These are phyloP conservation scores for Parelbella ahira DNA, from an alignment of 2,888 invertebrate species.

Conservation along the genomic window DNA sequence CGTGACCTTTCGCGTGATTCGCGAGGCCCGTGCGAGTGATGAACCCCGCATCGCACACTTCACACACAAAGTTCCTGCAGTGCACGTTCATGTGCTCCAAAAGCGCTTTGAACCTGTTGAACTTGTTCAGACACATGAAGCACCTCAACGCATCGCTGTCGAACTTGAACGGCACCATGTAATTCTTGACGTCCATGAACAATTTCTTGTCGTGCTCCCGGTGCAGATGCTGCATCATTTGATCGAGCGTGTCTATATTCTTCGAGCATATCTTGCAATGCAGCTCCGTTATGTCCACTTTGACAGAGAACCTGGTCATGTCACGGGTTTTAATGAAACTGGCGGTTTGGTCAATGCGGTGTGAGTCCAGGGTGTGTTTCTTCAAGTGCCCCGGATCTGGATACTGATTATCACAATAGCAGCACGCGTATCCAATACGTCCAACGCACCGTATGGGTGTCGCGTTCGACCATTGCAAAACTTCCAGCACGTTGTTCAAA, in stretches of 20 bases:
- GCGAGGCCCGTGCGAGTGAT: conserved; percentile 33
- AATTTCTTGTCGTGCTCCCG: conserved; percentile 38
- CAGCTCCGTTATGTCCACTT: conserved; percentile 49
- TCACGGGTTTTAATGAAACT: conserved; percentile 35
- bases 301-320: conserved; percentile 41
- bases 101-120: conserved; percentile 45
- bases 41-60: conserved; percentile 42
- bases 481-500: too few relatives aligned
- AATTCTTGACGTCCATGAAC: conserved; percentile 44
- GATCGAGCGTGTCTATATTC: conserved; percentile 38
- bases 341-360: conserved; percentile 41
- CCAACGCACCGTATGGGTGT: conserved; percentile 46
- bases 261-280: conserved; percentile 46
- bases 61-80: conserved; percentile 45
- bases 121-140: conserved; percentile 43
- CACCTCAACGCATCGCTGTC: conserved; percentile 47
- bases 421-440: conserved; percentile 47
- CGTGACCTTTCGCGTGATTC: conserved; percentile 25
- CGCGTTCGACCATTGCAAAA: conserved; percentile 51
- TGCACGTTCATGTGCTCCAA: conserved; percentile 52
- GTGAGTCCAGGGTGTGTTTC: conserved; percentile 46
- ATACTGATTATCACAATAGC: conserved; percentile 43
- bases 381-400: conserved; percentile 43
- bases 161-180: conserved; percentile 58
- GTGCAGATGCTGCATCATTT: conserved; percentile 43